Conservation (phyloP, 2,888 invertebrate genomes). For the Lumbricus terrestris region DNA sequence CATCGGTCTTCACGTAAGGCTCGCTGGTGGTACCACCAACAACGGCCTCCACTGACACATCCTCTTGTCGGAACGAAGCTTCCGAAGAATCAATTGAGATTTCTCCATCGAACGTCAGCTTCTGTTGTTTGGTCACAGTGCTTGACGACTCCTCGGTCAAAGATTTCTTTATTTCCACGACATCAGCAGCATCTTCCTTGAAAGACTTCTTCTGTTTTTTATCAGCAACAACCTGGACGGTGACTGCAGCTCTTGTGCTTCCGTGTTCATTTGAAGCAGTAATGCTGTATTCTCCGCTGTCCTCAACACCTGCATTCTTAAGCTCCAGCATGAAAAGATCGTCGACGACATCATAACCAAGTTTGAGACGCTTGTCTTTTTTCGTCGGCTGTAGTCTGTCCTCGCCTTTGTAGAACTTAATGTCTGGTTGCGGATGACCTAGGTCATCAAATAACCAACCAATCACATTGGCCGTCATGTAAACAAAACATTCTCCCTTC, state of each 20-base stretch:
- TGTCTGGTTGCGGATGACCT: constrained; percentile 30
- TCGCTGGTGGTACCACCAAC: not conserved
- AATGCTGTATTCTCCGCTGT: constrained; percentile 48
- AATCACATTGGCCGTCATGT: not conserved
- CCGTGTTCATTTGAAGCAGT: constrained; percentile 42
- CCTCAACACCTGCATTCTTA: constrained; percentile 36
- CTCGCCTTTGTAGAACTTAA: constrained; percentile 36
- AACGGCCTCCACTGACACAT: not conserved
- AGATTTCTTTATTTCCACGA: not conserved
- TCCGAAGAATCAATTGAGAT: not conserved
- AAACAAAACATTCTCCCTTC: not conserved
- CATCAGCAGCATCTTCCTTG: constrained; percentile 7
- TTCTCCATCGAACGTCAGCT: not conserved
- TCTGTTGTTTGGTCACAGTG: not conserved
- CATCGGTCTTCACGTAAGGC: not conserved
- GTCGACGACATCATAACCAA: constrained; percentile 33
- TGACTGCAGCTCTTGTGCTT: constrained; percentile 11
- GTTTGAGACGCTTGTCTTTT: constrained; percentile 26
- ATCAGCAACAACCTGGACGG: not conserved
- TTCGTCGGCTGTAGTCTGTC: constrained; percentile 27
- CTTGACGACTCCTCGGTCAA: not conserved
- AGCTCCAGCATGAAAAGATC: constrained; percentile 43
- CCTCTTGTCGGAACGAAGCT: not conserved
- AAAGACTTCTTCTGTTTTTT: not conserved
- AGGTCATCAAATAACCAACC: not conserved